These are phyloP conservation scores for Pyrocephalus nanus DNA, from an alignment of 2,797 vertebrate genomes.

Conservation along the genomic window DNA sequence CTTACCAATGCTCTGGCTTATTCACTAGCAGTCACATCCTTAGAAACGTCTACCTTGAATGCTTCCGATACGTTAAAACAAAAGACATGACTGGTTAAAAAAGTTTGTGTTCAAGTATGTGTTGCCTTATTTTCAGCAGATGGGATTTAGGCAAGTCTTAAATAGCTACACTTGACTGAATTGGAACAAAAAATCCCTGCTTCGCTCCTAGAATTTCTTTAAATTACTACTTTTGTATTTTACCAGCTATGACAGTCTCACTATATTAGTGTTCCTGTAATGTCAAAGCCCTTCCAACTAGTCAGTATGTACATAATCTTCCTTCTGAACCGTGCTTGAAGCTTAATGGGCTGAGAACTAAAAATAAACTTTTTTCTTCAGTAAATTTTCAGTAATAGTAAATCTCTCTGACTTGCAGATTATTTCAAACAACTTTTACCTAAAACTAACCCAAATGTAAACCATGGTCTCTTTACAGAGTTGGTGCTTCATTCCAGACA, in stretches of 20 bases:
- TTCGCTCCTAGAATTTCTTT: constrained; percentile 5
- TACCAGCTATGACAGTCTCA: constrained; percentile 11
- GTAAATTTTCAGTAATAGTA: background rate
- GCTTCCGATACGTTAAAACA: background rate
- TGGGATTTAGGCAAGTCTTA: constrained; percentile 9
- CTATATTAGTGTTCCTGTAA: constrained; percentile 39
- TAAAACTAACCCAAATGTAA: background rate
- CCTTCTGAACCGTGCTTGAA: constrained; percentile 6
- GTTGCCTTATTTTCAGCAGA: background rate
- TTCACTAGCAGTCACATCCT: background rate
- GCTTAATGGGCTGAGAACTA: background rate
- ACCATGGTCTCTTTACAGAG: background rate
- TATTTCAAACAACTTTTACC: constrained; percentile 6
- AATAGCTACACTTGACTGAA: background rate
- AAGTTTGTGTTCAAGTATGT: background rate
- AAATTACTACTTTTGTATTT: constrained; percentile 40
- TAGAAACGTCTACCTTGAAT: background rate
- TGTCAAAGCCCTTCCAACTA: background rate
- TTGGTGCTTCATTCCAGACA: background rate
- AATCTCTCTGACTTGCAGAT: background rate
- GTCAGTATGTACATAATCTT: constrained; percentile 24
- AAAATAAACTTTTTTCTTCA: constrained; percentile 25
- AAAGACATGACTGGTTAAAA: background rate
- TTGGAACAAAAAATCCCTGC: background rate
- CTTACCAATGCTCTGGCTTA: background rate